These are phyloP conservation scores for Passerculus sandwichensis DNA, from an alignment of 2,797 vertebrate genomes.

Conservation along the genomic window DNA sequence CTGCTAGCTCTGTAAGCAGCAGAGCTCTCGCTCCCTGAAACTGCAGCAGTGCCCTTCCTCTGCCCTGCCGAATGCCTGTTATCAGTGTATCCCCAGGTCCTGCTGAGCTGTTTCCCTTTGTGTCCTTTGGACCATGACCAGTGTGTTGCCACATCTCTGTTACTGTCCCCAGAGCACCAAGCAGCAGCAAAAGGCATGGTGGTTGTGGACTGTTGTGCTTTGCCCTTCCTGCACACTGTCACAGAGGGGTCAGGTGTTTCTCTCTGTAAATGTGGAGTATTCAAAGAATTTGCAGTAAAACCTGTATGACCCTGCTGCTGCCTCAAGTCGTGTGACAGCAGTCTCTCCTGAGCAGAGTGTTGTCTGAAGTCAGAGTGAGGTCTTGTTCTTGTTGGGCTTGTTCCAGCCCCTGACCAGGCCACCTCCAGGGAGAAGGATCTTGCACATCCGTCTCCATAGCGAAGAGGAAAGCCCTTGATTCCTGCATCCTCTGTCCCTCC, in stretches of 20 bases:
- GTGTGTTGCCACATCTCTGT: not conserved
- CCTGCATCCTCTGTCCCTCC: not conserved
- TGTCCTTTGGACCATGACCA: not conserved
- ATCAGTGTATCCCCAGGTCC: not conserved
- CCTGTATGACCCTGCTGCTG: not conserved
- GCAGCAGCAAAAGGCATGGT: not conserved
- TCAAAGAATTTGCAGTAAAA: constrained; percentile 8
- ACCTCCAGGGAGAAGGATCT: not conserved
- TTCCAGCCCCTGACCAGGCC: not conserved
- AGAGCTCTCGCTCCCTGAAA: not conserved
- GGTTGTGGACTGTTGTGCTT: not conserved
- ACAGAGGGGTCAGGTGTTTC: not conserved
- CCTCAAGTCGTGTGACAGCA: not conserved
- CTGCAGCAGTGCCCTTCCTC: not conserved
- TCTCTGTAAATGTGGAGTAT: not conserved
- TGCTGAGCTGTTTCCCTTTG: accelerated
- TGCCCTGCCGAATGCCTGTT: not conserved
- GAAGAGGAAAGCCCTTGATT: not conserved
- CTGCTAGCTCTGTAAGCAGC: not conserved
- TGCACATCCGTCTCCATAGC: accelerated
- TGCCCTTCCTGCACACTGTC: not conserved
- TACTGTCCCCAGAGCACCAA: not conserved
- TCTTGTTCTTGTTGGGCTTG: not conserved
- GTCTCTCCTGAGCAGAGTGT: not conserved
- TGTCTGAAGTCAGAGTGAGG: not conserved